Conservation (phyloP, 2,113 vertebrate genomes). For the Neolamprologus sp. region DNA sequence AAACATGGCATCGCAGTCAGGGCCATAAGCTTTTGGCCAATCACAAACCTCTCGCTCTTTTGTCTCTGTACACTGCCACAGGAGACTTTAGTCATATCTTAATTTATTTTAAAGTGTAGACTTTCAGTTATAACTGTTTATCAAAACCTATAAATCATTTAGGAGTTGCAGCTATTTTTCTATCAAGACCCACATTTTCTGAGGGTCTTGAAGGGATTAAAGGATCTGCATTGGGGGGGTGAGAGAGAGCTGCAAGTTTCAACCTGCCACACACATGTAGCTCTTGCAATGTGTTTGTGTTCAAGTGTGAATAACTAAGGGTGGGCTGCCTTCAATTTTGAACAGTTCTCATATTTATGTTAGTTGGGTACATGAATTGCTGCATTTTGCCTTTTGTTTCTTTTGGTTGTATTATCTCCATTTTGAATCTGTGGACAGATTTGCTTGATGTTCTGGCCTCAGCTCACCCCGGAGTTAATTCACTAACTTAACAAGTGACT, state of each 20-base stretch:
- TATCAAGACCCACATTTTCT: not conserved
- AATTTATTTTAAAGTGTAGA: not conserved
- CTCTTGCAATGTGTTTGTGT: not conserved
- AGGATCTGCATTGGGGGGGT: not conserved
- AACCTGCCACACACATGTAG: not conserved
- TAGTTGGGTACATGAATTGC: not conserved
- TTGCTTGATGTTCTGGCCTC: not conserved
- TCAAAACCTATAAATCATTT: not conserved
- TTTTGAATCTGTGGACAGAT: not conserved
- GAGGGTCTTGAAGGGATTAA: not conserved
- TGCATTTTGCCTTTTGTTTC: not conserved
- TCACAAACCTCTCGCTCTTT: not conserved
- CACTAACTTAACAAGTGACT: not conserved
- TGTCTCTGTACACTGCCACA: not conserved
- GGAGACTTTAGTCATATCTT: not conserved
- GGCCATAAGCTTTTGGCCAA: too few relatives aligned
- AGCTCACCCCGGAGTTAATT: not conserved
- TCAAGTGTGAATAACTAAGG: not conserved
- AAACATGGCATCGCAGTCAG: not conserved
- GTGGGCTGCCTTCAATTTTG: not conserved
- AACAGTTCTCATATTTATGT: not conserved
- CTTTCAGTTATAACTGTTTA: not conserved
- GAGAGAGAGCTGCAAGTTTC: not conserved
- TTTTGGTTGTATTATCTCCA: not conserved
- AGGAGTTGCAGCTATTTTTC: not conserved